Evolutionary conservation across 1,140 invertebrate species (phyloP).

Genomic region (Ylistrum balloti): DNA sequence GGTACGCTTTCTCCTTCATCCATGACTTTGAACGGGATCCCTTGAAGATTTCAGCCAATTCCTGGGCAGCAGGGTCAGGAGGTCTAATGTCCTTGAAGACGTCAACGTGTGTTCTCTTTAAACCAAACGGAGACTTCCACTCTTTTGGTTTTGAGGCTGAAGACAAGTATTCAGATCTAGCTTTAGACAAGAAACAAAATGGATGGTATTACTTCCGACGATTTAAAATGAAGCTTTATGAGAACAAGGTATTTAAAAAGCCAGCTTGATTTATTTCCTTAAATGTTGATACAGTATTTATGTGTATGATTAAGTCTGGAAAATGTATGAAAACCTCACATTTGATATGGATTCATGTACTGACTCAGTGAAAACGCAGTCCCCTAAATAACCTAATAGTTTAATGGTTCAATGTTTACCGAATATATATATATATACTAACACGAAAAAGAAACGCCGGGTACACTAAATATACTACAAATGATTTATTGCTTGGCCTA

Average conservation of each 20-base stretch:
- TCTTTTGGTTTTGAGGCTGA: slow-evolving; percentile 16
- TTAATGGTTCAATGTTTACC: too few species aligned
- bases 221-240: slow-evolving; percentile 36
- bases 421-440: too few species aligned
- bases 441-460: too few species aligned
- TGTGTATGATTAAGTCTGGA: too few species aligned
- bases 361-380: too few species aligned
- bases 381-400: too few species aligned
- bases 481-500: too few species aligned
- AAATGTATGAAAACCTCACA: too few species aligned
- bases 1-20: not conserved
- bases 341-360: too few species aligned
- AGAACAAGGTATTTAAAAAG: not conserved
- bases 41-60: not conserved
- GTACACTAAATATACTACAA: too few species aligned
- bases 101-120: not conserved
- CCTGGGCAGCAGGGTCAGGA: not conserved
- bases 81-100: not conserved
- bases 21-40: not conserved
- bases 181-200: not conserved
- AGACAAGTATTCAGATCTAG: not conserved
- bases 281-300: too few species aligned
- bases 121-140: not conserved
- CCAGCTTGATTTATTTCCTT: too few species aligned
- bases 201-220: slow-evolving; percentile 12